phyloP scores from a whole-genome alignment of 2,797 vertebrate genomes.

The Takifugu rubripes region DNA sequence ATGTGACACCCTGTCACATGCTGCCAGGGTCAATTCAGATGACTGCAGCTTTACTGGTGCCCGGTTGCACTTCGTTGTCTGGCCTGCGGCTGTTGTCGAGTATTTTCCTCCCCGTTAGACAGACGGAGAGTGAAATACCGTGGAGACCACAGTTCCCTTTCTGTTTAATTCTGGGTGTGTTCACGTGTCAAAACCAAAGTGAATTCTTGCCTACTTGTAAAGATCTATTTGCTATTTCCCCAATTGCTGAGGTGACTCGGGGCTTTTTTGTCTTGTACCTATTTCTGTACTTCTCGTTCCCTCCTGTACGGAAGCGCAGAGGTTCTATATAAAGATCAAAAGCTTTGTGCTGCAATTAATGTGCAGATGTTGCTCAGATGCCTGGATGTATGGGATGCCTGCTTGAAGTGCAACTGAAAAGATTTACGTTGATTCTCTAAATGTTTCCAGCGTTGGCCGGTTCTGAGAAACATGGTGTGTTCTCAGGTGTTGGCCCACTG shows the following conservation, averaged over 20 bases:
- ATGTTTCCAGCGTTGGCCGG: too few relatives aligned
- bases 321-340: constrained; percentile 63
- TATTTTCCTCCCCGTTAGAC: constrained; percentile 33
- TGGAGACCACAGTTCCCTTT: constrained; percentile 22
- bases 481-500: too few relatives aligned
- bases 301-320: constrained; percentile 17
- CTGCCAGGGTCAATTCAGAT: constrained; percentile 51
- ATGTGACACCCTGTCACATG: constrained; percentile 64
- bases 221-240: constrained; percentile 18
- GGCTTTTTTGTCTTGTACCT: constrained; percentile 49
- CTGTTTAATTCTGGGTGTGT: too few relatives aligned
- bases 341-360: constrained; percentile 31
- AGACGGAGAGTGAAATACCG: constrained; percentile 8
- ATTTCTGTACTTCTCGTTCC: constrained; percentile 29
- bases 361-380: constrained; percentile 46
- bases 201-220: background rate
- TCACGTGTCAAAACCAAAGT: constrained; percentile 22
- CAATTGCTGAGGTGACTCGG: constrained; percentile 42
- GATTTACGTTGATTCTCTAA: too few relatives aligned
- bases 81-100: constrained; percentile 9
- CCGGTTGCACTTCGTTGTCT: constrained; percentile 32
- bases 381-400: constrained; percentile 5
- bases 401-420: too few relatives aligned
- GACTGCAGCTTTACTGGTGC: constrained; percentile 46
- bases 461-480: too few relatives aligned